phyloP scores from a whole-genome alignment of 2,797 vertebrate genomes.

The Mus spretus region DNA sequence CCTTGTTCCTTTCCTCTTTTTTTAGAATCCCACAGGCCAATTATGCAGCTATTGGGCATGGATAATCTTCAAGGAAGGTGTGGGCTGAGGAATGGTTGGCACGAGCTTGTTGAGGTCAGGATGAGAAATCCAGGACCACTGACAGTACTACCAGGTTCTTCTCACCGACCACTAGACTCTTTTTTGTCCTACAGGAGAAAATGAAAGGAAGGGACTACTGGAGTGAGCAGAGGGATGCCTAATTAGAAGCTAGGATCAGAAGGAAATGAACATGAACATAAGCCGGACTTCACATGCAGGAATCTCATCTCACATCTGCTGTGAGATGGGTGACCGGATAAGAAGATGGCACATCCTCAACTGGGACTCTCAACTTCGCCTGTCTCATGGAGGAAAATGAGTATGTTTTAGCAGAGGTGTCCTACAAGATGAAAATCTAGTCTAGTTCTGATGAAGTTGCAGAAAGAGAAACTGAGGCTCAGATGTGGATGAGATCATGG shows the following conservation, averaged over 20 bases:
- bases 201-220: neutral
- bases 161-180: neutral
- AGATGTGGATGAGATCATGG: neutral
- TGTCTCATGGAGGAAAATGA: constrained; percentile 30
- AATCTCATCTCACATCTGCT: constrained; percentile 31
- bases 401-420: neutral
- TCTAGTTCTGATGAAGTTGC: constrained; percentile 38
- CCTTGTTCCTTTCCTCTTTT: constrained; percentile 62
- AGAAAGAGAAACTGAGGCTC: neutral
- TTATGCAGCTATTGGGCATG: constrained; percentile 26
- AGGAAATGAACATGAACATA: constrained; percentile 34
- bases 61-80: constrained; percentile 21
- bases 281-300: constrained; percentile 5
- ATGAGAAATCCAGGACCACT: constrained; percentile 32
- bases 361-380: neutral
- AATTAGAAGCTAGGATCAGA: constrained; percentile 48
- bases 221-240: neutral
- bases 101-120: constrained; percentile 40
- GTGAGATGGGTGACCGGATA: neutral
- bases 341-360: constrained; percentile 1
- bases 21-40: constrained; percentile 41
- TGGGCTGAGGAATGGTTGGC: constrained; percentile 43
- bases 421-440: neutral
- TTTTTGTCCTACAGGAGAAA: constrained; percentile 23
- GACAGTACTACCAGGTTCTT: neutral